These are phyloP conservation scores for Electrophaes corylata DNA, from an alignment of 2,888 invertebrate genomes.

Conservation along the genomic window DNA sequence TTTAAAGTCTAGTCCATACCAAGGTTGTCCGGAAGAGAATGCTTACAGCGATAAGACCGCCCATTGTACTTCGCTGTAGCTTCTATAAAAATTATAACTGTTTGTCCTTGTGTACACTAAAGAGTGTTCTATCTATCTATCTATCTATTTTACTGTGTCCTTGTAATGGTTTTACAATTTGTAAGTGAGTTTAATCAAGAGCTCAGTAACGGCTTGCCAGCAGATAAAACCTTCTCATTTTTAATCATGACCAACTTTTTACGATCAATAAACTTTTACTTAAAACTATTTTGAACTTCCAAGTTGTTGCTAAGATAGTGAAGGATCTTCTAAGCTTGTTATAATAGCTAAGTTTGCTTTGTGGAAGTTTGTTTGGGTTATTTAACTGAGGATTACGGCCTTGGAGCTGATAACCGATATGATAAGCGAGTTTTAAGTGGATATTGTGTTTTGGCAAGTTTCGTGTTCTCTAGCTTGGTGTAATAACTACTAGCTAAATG, in stretches of 20 bases:
- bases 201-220: constrained; percentile 33
- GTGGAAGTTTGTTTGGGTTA: neutral
- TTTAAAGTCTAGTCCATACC: too few relatives aligned
- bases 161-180: constrained; percentile 38
- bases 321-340: neutral
- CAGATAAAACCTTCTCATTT: constrained; percentile 11
- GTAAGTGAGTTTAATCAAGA: constrained; percentile 41
- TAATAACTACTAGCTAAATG: too few relatives aligned
- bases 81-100: too few relatives aligned
- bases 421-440: neutral
- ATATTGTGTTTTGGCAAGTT: neutral
- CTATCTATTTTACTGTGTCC: neutral
- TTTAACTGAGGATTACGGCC: neutral
- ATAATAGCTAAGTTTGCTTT: neutral
- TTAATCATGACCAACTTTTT: constrained; percentile 22
- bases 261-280: constrained; percentile 14
- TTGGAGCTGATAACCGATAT: neutral
- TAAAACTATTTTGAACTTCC: constrained; percentile 13
- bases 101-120: too few relatives aligned
- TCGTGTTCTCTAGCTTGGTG: too few relatives aligned
- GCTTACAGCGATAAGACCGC: too few relatives aligned
- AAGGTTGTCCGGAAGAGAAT: too few relatives aligned
- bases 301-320: neutral
- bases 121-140: too few relatives aligned
- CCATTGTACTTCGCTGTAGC: too few relatives aligned